Evolutionary conservation across 2,797 vertebrate genomes (phyloP).

Genomic region (Catharus ustulatus): DNA sequence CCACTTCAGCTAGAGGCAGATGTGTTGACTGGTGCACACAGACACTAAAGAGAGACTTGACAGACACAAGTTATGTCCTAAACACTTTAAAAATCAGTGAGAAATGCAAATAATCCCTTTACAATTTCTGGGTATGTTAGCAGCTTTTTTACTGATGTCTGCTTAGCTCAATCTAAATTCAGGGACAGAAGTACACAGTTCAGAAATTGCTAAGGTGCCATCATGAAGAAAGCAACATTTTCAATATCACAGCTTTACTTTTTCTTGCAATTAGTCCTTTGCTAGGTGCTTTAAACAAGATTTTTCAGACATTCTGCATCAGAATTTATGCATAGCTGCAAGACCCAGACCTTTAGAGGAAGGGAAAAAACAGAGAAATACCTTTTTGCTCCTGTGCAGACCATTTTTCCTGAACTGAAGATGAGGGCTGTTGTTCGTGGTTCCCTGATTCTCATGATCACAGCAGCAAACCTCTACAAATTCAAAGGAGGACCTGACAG

Average conservation of each 20-base stretch:
- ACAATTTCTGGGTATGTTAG: neutral
- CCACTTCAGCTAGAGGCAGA: neutral
- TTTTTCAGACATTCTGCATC: neutral
- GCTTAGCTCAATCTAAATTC: neutral
- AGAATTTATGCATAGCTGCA: neutral
- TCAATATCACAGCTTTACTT: neutral
- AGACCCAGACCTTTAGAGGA: neutral
- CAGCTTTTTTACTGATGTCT: neutral
- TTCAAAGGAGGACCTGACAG: neutral
- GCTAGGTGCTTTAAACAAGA: neutral
- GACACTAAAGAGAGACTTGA: neutral
- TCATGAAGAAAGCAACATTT: neutral
- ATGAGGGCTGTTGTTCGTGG: conserved; percentile 95
- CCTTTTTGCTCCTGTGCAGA: conserved; percentile 98
- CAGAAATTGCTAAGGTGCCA: neutral
- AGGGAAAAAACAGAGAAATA: neutral
- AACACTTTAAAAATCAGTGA: neutral
- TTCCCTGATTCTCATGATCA: conserved; percentile 96
- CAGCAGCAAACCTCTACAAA: conserved; percentile 91
- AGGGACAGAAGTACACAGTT: neutral
- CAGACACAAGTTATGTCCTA: neutral
- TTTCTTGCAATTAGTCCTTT: neutral
- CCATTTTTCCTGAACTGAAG: conserved; percentile 98
- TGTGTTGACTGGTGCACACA: neutral
- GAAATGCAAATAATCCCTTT: conserved; percentile 18